phyloP scores from a whole-genome alignment of 2,888 invertebrate genomes.

The Agrotis exclamationis region DNA sequence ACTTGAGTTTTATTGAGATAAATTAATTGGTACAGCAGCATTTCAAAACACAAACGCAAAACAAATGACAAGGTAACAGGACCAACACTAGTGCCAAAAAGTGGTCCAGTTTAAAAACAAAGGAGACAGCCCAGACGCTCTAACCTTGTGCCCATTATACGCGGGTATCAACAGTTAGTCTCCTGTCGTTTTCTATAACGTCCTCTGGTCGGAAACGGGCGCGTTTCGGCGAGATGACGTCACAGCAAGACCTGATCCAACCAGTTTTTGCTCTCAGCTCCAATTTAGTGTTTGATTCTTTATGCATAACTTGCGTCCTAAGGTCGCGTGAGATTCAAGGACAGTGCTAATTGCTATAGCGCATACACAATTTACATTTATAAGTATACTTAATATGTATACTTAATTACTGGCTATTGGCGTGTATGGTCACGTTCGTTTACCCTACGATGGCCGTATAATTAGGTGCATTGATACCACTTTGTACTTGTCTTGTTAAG shows the following conservation, averaged over 20 bases:
- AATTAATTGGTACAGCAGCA: not conserved
- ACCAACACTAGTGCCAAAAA: conserved; percentile 23
- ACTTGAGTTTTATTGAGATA: too few relatives aligned
- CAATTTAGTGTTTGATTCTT: conserved; percentile 89
- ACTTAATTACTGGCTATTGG: conserved; percentile 56
- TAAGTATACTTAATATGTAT: not conserved
- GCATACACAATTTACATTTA: conserved; percentile 50
- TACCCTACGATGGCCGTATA: conserved; percentile 24
- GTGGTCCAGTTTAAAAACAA: conserved; percentile 51
- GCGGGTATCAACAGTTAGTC: conserved; percentile 75
- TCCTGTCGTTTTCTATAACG: conserved; percentile 77
- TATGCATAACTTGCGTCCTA: conserved; percentile 89
- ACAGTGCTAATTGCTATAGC: conserved; percentile 77
- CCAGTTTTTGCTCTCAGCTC: conserved; percentile 85
- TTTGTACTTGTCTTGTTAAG: conserved; percentile 2
- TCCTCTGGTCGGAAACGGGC: conserved; percentile 79
- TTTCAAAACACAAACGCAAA: not conserved
- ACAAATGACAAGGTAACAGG: conserved; percentile 15
- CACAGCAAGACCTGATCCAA: conserved; percentile 76
- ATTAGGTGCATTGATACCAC: conserved; percentile 20
- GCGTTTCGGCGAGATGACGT: conserved; percentile 83
- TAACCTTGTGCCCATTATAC: conserved; percentile 73
- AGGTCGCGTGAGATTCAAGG: conserved; percentile 88
- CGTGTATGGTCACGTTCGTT: conserved; percentile 56
- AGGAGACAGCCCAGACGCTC: conserved; percentile 65